Evolutionary conservation across 2,797 vertebrate species (phyloP), one percentile per base, ranked within the genome.

Genomic region (Halcyon chelicuti): DNA sequence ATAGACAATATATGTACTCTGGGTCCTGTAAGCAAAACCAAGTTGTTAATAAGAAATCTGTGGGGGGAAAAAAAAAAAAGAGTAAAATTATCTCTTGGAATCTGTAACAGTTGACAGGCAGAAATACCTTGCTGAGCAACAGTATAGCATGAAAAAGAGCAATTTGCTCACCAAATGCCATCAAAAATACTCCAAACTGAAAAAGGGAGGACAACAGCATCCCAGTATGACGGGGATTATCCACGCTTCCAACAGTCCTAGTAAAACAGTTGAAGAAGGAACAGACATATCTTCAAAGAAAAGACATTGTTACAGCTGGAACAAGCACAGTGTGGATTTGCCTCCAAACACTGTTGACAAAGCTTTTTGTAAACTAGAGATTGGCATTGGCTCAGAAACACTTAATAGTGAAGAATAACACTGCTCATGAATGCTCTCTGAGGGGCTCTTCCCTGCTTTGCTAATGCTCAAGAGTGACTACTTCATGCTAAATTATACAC

Each of bases 101-200:
- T 75, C 72, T 88, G 54, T 77, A 84, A 86, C 90, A 97, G 92
- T 70, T 95, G 93, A 95, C 76, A 96, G 76, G 88, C 88, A 88
- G 73, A 51, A 92, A 86, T 26, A 94, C 94, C 86, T 83, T 78
- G 62, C 70, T 72, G 93, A 93, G 73, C 29, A 35, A 66, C 26
- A 46, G 26, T 3, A 10, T 39, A 22, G 58, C 90, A 62, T 51
- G 57, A 62, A 88, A 74, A 74, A 78, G 88, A 81, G 42, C 57
- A 66, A 90, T 93, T 95, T 88, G 61, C 40, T 81, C 85, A 72
- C 72, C 26, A 44, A 90, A 40, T 54, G 47, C 82, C 72, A 39
- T 86, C 52, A 61, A 68, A 94, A 86, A 66, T 73, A 47, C 67
- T 85, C 61, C 55, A 75, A 16, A 55, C 62, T 62, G 71, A 70